Evolutionary conservation across 2,113 vertebrate species (phyloP).

Genomic region (Struthidea cinerea): DNA sequence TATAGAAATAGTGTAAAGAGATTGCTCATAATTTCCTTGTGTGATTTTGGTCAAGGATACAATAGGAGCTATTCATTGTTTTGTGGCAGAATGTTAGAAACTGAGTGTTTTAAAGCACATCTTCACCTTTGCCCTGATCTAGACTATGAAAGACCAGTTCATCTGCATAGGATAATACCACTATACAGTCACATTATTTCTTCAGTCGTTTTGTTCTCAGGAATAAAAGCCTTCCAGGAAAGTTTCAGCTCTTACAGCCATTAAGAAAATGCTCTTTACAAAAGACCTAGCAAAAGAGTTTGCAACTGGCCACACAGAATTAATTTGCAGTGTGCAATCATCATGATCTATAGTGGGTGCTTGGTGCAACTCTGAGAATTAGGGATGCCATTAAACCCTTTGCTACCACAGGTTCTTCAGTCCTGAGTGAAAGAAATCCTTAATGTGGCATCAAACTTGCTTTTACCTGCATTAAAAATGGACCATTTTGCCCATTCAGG

Average conservation of each 20-base stretch:
- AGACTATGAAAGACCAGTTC: not conserved
- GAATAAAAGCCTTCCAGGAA: not conserved
- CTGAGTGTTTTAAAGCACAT: not conserved
- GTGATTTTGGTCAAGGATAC: not conserved
- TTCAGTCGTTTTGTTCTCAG: not conserved
- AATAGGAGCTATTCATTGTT: not conserved
- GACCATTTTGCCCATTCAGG: not conserved
- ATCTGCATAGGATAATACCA: not conserved
- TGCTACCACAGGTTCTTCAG: not conserved
- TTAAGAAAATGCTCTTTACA: not conserved
- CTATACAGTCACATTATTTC: not conserved
- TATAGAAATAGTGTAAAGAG: not conserved
- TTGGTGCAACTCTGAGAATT: not conserved
- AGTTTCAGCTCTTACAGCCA: not conserved
- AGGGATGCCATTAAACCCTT: not conserved
- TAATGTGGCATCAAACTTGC: not conserved
- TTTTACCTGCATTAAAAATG: not conserved
- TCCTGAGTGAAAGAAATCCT: not conserved
- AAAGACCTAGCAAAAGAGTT: not conserved
- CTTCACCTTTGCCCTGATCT: not conserved
- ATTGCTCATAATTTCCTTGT: not conserved
- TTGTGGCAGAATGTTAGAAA: not conserved
- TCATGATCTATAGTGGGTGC: not conserved
- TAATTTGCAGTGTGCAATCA: not conserved
- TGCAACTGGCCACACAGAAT: not conserved